Evolutionary conservation across 92 coral and sea anemone genomes (phyloP), one percentile per base, ranked within the genome.

Genomic region (Phymanthus crucifer): DNA sequence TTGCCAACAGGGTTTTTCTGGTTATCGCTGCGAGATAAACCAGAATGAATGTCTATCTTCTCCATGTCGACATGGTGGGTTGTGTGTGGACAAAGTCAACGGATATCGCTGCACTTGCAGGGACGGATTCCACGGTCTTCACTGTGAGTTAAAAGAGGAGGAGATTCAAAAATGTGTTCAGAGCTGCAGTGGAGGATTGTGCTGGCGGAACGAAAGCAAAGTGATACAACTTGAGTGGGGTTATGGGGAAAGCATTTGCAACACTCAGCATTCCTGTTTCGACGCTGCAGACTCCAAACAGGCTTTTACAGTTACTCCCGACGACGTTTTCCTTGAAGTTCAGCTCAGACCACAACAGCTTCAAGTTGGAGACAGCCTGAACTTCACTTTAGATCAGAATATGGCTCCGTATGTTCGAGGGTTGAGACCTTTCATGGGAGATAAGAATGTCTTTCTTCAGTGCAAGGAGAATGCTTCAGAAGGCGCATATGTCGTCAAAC

Each of bases 301-400:
- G 56, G 43, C 88, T 23, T 27, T 73, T 36, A 36, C 13, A 50
- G 23, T 82, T 32, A 74, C 92, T 52, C 70, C 84, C 46, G 92
- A 82, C 48, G 99, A 95, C 87, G 71, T 71, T 21, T 95, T 90
- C 81, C 86, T 95, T 3, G 99, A 90, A 43, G 99, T 95, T 5
- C 99, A 95, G 75, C 83, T 95, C 40, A 90, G 83, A 40, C 99
- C 99, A 21, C 81, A 91, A 64, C 99, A 95, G 83, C 87, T 95
- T 65, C 99, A 95, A 79, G 82, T 87, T 40, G 99, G 99, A 0
- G 99, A 95, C 75, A 72, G 84, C 32, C 81, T 95, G 50, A 95
- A 95, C 80, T 93, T 95, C 47, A 93, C 99, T 4, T 79, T 94
- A 33, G 98, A 95, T 71, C 83, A 85, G 47, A 91, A 88, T 76